Base-by-base conservation (phyloP, 2,113 vertebrate species). In the Prunella fulvescens region DNA sequence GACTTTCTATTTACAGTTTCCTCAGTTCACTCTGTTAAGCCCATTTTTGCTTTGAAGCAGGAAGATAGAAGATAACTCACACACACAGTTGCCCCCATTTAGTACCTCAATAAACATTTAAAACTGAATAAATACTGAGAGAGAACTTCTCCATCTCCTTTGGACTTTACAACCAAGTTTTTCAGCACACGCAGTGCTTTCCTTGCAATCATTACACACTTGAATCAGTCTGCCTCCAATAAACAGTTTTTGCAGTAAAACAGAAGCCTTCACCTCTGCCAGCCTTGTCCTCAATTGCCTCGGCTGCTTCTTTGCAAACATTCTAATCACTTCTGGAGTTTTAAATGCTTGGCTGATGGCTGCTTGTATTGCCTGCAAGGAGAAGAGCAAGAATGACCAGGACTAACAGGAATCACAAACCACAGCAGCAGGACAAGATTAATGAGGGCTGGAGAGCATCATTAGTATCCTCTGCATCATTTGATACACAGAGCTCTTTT, bases 321-420 rank as follows among this genome's bases (percentile, higher is more conserved):
- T 98, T 79, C 99, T 98, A 95, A 99, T 99, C 79, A 99, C 99
- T 95, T 99, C 99, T 3, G 99, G 99, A 26, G 99, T 99, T 98
- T 99, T 99, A 97, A 99, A 99, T 2, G 99, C 99, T 96, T 99
- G 99, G 96, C 99, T 99, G 97, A 99, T 99, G 73, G 99, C 99
- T 84, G 99, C 99, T 95, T 99, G 99, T 92, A 99, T 99, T 37
- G 99, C 99, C 99, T 99, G 93, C 69, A 91, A 96, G 60, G 79
- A 58, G 66, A 93, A 96, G 37, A 72, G 69, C 31, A 93, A 81
- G 29, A 88, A 57, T 16, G 37, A 88, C 22, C 51, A 85, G 22
- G 67, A 35, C 20, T 69, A 74, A 39, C 4, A 85, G 48, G 40
- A 64, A 48, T 40, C 69, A 89, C 53, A 51, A 57, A 56, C 29